Evolutionary conservation across 2,797 vertebrate genomes (phyloP).

Genomic region (Bradypodion pumilum): DNA sequence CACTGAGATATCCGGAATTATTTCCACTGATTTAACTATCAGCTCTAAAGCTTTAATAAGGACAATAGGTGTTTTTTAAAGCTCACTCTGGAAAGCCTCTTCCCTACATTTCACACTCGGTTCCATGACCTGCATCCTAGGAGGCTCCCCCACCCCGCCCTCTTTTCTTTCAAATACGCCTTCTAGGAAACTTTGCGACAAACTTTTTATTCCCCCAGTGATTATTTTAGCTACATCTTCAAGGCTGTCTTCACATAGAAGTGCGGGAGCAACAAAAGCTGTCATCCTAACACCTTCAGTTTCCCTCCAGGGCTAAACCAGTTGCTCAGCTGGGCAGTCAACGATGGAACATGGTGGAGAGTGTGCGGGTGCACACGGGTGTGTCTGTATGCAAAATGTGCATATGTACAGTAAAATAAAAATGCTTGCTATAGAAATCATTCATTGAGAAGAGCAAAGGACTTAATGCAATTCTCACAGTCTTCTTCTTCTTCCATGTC

Average conservation of each 20-base stretch:
- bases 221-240: slow-evolving; percentile 18
- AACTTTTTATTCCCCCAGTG: slow-evolving; percentile 19
- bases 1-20: background rate
- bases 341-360: background rate
- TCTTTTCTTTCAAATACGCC: background rate
- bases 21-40: background rate
- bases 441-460: background rate
- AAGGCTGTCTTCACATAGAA: slow-evolving; percentile 42
- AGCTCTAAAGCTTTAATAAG: background rate
- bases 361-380: background rate
- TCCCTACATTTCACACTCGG: background rate
- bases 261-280: slow-evolving; percentile 15
- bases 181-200: slow-evolving; percentile 4
- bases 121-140: background rate
- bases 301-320: slow-evolving; percentile 11
- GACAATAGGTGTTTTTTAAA: background rate
- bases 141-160: background rate
- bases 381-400: background rate
- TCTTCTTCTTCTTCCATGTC: no score
- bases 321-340: slow-evolving; percentile 18
- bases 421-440: background rate
- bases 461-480: background rate
- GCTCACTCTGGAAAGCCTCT: background rate
- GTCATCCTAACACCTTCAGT: slow-evolving; percentile 16
- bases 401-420: background rate